Base-by-base conservation (phyloP, 2,797 vertebrate species). In the Myotis planiceps region DNA sequence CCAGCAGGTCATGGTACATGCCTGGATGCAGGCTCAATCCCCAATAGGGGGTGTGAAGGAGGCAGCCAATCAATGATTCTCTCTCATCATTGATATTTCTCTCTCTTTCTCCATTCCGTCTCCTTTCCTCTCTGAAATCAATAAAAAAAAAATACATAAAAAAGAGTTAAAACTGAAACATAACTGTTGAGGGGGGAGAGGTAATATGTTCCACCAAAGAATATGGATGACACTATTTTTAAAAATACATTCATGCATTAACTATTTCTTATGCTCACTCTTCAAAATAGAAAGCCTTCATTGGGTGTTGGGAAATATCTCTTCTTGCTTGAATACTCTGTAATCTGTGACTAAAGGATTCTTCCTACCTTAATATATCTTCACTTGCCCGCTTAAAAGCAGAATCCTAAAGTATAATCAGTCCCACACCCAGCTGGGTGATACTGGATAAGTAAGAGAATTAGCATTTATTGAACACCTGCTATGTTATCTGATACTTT, bases 111-210 rank as follows among this genome's bases (percentile, higher is more conserved):
- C 23, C 21, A 55, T 55, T 60, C 58, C 12, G 2, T 60, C 58
- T 14, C 12, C 12, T 12, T 60, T 60, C 27, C 27, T 60, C 27
- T 60, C 58, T 60, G 12, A 29, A 60, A 60, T 60, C 27, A 60
- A 29, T 2, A 27, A 58, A 12, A 12, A 42, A 1, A 10, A 45
- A 2, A 45, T 45, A 45, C 10, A 45, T 45, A 45, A 2, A 42
- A 95, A 89, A 39, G 15, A 96, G 78, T 66, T 68, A 71, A 92
- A 93, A 58, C 39, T 34, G 81, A 94, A 88, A 53, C 18, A 37
- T 53, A 78, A 84, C 66, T 42, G 6, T 76, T 83, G 49, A 82
- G 23, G 25, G 7, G 7, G 9, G 5, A 69, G 13, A 68, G 9
- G 55, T 45, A 42, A 75, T 51, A 63, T 71, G 51, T 39, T 32